Evolutionary conservation across 2,888 invertebrate species (phyloP), one percentile per base, ranked within the genome.

Genomic region (Hirtodrosophila histrioides): DNA sequence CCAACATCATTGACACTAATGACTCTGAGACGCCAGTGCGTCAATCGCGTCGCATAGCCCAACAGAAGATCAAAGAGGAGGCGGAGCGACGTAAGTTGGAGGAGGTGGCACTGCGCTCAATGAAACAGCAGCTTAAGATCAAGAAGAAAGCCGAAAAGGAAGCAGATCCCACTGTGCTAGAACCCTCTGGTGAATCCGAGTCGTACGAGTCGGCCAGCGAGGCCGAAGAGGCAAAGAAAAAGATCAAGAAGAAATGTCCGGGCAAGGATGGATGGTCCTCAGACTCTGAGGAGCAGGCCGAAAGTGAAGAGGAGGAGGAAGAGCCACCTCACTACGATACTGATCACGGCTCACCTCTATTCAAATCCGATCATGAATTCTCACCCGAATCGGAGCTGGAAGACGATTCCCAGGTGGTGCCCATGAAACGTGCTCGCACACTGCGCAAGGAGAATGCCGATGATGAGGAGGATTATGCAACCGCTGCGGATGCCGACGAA

Each of bases 321-420:
- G 91, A 92, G 55, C 92, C 92, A 4, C 92, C 92, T 33, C 92
- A 92, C 48, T 91, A 92, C 46, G 92, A 93, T 40, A 92, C 92
- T 10, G 93, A 93, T 69, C 93, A 92, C 4, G 93, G 93, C 0
- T 90, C 91, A 10, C 92, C 91, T n/a, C 90, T 94, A 0, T 94
- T 95, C 78, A 95, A 95, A 89, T 97, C 97, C 0, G 97, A 98
- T 90, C 98, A 98, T 87, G 98, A 98, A 91, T 98, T 98, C 91
- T 97, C 97, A 0, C 97, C 97, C 0, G 97, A 97, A 88, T 97
- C 97, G 1, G 97, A 98, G 86, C 91, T 95, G 35, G 96, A 94
- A 69, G 95, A 94, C 6, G 94, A 93, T 54, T 93, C 94, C 10
- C 91, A 91, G 64, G 85, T 90, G 4, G 95, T 95, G 69, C 97